Base-by-base conservation (phyloP, 2,113 vertebrate genomes). In the Plestiodon gilberti region DNA sequence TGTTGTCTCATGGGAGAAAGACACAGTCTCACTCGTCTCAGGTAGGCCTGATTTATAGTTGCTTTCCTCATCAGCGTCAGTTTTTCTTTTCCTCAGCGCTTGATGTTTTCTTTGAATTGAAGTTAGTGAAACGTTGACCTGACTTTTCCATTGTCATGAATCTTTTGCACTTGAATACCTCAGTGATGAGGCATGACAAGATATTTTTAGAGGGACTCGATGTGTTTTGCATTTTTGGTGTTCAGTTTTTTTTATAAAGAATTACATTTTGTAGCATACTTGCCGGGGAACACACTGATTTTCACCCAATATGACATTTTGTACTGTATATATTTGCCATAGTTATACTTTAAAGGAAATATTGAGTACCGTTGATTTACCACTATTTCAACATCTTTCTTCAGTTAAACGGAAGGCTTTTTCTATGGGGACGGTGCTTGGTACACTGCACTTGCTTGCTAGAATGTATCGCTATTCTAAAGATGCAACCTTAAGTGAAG, bases 1-100 rank as follows among this genome's bases (percentile, higher is more conserved):
- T 94, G 98, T 99, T 89, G 97, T 99, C 97, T 99, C 99, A 96
- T 99, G 99, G 99, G 99, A 99, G 97, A 99, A 99, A 97, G 99
- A 99, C 98, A 99, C 99, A 89, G 98, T 99, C 91, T 99, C 98
- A 95, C 98, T 99, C 94, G 98, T 96, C 98, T 99, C 99, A 99
- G 99, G 99, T 99, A 98, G 90, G 97, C 87, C 79, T 9, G 69
- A 73, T 14, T 0, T 23, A n/a, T n/a, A 61, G 0, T 91, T 88
- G 55, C 18, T 82, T 85, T 30, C 2, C 22, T 59, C 61, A 2
- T 8, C 70, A 79, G 43, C 4, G 78, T 7, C 52, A 35, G 70
- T 87, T 25, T 38, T n/a, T 76, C 0, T 17, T n/a, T 17, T 5
- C 4, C 0, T 0, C 9, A 61, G 83, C 3, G 2, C 23, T 5